Conservation (phyloP, 2,113 vertebrate genomes). For the Oxyura jamaicensis region DNA sequence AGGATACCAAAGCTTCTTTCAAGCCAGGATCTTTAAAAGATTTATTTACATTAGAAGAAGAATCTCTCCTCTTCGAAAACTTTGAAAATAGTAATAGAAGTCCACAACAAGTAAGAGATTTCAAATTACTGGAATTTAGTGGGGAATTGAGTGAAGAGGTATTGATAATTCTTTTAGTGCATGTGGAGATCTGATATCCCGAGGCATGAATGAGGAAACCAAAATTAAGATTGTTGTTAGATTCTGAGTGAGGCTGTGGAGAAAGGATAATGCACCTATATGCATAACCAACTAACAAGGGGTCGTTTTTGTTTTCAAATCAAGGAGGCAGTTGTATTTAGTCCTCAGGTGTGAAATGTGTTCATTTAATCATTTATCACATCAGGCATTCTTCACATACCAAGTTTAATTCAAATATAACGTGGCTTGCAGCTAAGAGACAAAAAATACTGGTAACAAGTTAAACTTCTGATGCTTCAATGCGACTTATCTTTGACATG, state of each 20-base stretch:
- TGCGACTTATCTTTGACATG: neutral
- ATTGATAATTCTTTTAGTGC: neutral
- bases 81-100: slow-evolving; percentile 1
- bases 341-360: too few species aligned
- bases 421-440: neutral
- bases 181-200: neutral
- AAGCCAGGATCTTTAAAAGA: neutral
- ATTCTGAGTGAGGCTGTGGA: neutral
- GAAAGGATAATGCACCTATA: neutral
- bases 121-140: neutral
- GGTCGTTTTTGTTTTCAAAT: neutral
- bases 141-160: neutral
- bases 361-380: too few species aligned
- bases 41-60: slow-evolving; percentile 19
- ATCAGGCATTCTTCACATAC: neutral
- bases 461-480: neutral
- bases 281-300: neutral
- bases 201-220: neutral
- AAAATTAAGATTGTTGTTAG: neutral
- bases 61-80: neutral
- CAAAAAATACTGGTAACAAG: neutral
- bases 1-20: slow-evolving; percentile 21
- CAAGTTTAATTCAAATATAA: neutral
- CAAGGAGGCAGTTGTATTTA: neutral
- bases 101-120: slow-evolving; percentile 63